Evolutionary conservation across 2,797 vertebrate species (phyloP), one percentile per base, ranked within the genome.

Genomic region (Eutrigla gurnardus): DNA sequence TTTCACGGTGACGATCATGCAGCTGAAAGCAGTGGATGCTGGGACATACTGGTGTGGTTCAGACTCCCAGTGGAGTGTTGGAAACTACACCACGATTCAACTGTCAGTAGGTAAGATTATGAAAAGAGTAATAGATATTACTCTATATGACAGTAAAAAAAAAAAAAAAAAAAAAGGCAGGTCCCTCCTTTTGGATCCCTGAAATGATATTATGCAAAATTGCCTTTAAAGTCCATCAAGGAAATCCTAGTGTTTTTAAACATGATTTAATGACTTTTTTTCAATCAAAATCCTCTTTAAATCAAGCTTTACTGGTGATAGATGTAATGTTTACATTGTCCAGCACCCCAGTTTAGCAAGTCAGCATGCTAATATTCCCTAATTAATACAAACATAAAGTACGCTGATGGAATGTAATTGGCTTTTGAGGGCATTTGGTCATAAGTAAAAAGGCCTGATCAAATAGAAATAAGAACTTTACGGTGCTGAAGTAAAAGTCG

Each of bases 1-100:
- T 12, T 91, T 93, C 79, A 74, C 3, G 0, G 69, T 93, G 18
- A 80, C 0, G 7, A 83, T 90, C 77, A 55, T 18, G 18, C 40
- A 78, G 37, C 50, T 93, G 57, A 58, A 36, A 72, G 25, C 7
- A 74, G 25, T 33, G 0, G 91, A 92, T 73, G 54, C 61, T 65
- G 89, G 86, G 73, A 84, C 25, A 32, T 93, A 90, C 85, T 76
- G 81, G 85, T 91, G 90, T 71, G 82, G 73, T 0, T 67, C 83
- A 18, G 66, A 89, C 64, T 5, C 46, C 15, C 10, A 39, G 8
- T 77, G 72, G 62, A 61, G 14, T 1, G 0, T 0, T 35, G 81
- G 15, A 18, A 59, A 70, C 5, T 89, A 83, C 62, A 73, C 52
- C 12, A 65, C 75, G 54, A 74, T 90, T 32, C 74, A 78, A 0